Conservation (phyloP, 2,797 vertebrate species). For the Myiothlypis chrysogaster region DNA sequence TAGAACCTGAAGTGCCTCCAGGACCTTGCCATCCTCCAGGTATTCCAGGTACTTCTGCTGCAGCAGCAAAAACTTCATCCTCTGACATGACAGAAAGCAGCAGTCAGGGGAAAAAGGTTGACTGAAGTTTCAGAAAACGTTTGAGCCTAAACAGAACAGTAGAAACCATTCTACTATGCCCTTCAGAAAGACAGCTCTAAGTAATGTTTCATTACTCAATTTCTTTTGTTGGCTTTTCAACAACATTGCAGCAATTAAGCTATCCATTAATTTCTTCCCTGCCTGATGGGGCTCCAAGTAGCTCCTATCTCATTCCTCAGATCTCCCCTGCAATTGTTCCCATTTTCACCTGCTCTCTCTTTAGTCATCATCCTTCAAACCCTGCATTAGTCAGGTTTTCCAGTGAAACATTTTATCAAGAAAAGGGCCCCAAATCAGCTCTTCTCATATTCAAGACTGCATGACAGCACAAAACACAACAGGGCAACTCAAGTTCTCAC, state of each 20-base stretch:
- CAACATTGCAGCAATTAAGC: background rate
- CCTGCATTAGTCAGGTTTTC: background rate
- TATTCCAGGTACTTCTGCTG: constrained; percentile 99
- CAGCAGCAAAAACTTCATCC: constrained; percentile 99
- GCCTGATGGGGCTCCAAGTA: background rate
- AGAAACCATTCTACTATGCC: constrained; percentile 78
- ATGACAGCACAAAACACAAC: background rate
- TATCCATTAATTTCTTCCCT: background rate
- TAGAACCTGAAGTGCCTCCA: constrained; percentile 97
- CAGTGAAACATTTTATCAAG: background rate
- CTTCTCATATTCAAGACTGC: background rate
- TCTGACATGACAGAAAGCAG: constrained; percentile 86
- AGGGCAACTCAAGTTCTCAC: background rate
- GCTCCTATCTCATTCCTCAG: background rate
- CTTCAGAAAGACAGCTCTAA: constrained; percentile 69
- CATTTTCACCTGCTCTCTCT: background rate
- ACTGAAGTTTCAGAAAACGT: constrained; percentile 81
- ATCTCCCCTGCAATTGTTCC: background rate
- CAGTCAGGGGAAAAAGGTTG: constrained; percentile 78
- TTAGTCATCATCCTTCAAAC: background rate
- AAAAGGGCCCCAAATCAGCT: background rate
- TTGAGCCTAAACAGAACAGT: constrained; percentile 81
- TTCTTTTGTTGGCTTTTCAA: constrained; percentile 12
- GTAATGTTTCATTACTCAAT: constrained; percentile 67
- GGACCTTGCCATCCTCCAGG: constrained; percentile 97